Base-by-base conservation (phyloP, 1,140 invertebrate species). In the Papilio machaon region DNA sequence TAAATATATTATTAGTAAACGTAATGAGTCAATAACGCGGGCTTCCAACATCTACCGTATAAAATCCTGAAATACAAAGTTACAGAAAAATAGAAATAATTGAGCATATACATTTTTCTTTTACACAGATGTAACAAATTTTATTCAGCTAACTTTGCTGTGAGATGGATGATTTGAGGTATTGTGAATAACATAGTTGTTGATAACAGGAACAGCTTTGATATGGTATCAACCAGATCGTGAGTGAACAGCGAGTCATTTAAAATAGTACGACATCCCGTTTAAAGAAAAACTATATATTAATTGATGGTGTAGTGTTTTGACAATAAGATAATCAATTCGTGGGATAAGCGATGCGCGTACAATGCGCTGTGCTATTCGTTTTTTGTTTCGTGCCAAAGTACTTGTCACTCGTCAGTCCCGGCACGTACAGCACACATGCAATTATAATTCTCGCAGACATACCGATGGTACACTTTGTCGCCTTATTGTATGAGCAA, bases 391-490 rank as follows among this genome's bases (percentile, higher is more conserved):
- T 67, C 77, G 9, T 46, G 17, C 35, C 30, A 64, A 79, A n/a
- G 35, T 47, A 6, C 6, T 38, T 9, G 47, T 9, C 47, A 43
- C 19, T 79, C 19, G 38, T 35, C 46, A 79, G 58, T 79, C 77
- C 58, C 35, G 30, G 38, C 77, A 79, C 77, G 77, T 79, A 46
- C 58, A 11, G 4, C 10, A 79, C 54, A 79, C 19, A 79, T 67
- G 77, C 77, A 79, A 64, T 79, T 79, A 79, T 79, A 79, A 79
- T 79, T 67, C 74, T 76, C 77, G 43, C 77, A 64, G 35, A 43
- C 77, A 67, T 67, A 46, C 54, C 58, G 17, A 9, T 38, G 11
- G 54, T 47, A 19, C 52, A 60, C 54, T 79, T 54, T 11, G 77
- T 64, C 17, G 11, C 17, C 17, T 38, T 60, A 79, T 64, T 79